Percentiles rank a stretch among this genome's conserved stretches.
Evolutionary conservation across 2,113 vertebrate species (phyloP).

Genomic region (human (Homo sapiens)): GRCh38 chr13:60226001-60226500

Average conservation of each 20-base stretch:
- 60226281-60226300: background rate
- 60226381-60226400: slow-evolving; percentile 48
- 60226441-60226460: slow-evolving; percentile 29
- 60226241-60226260: background rate
- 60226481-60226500: background rate
- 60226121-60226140: background rate
- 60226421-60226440: slow-evolving; percentile 42
- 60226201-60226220: background rate
- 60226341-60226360: slow-evolving; percentile 48
- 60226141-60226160: slow-evolving; percentile 21
- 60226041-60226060: background rate
- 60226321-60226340: background rate
- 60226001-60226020: background rate
- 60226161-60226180: background rate
- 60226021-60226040: background rate
- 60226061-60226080: background rate
- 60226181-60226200: background rate
- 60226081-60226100: background rate
- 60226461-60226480: background rate
- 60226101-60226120: background rate
- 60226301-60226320: slow-evolving; percentile 40
- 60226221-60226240: background rate
- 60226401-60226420: slow-evolving; percentile 53
- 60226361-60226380: slow-evolving; percentile 41
- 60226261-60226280: background rate